Evolutionary conservation across 2,888 invertebrate genomes (phyloP), one percentile per base, ranked within the genome.

Genomic region (Trimorus sp.): DNA sequence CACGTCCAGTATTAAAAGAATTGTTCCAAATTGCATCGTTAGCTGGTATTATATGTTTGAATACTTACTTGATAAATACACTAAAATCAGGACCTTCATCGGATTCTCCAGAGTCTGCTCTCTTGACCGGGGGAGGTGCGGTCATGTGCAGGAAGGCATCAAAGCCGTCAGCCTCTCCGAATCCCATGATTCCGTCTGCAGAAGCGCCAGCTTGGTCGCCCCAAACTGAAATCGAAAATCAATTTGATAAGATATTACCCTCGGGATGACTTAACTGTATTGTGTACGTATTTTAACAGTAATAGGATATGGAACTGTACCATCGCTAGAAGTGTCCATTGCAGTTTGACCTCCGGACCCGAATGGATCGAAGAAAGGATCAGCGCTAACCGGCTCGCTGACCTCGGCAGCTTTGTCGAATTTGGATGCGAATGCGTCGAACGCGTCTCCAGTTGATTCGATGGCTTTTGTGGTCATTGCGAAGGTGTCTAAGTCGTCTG

Each of bases 381-480:
- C 94, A 36, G 90, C 91, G 48, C 88, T 90, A 49, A 89, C 87
- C 42, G 90, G 89, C 56, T 92, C 93, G 8, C 69, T 9, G 37
- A 92, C 92, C 86, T 93, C 93, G 0, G 93, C 92, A 6, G 95
- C 95, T 48, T 94, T 95, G 85, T 97, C 97, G 88, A 98, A 98
- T 90, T 97, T 97, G 1, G 97, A 96, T 3, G 97, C 95, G 87
- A 98, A 98, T 0, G 97, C 97, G 90, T 98, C 98, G 86, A 98
- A 98, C 37, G 94, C 95, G 85, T 95, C 95, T 0, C 93, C 93
- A 7, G 87, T 87, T 16, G 83, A 85, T 73, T 89, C 88, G 62
- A 88, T 87, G 4, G 85, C 82, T 68, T 89, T 88, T 1, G 88
- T 87, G n/a, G 90, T 87, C 63, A 71, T 81, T 11, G 82, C 85